Percentiles rank a stretch among this genome's conserved stretches.
Conservation (phyloP, 2,797 vertebrate genomes). For the Propithecus perrieri region DNA sequence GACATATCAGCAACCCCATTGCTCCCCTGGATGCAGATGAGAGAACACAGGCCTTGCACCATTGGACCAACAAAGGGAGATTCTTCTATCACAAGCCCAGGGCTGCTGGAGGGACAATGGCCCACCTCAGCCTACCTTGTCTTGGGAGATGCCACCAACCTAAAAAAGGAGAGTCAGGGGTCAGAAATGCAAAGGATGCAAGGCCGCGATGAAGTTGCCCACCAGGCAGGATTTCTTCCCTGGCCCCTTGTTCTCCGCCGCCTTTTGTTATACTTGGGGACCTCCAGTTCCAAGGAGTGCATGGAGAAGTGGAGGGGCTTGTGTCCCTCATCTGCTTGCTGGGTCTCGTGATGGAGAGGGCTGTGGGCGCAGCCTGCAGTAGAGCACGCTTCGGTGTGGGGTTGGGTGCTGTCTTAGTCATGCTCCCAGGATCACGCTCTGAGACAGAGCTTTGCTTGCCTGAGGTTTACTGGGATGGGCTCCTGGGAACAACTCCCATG, state of each 20-base stretch:
- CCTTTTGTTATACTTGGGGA: background rate
- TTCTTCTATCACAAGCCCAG: background rate
- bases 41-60: background rate
- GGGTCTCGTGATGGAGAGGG: background rate
- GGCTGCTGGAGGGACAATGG: background rate
- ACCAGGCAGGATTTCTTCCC: background rate
- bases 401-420: background rate
- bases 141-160: background rate
- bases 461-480: background rate
- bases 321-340: too few relatives aligned
- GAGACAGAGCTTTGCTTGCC: background rate
- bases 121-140: too few relatives aligned
- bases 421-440: background rate
- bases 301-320: background rate
- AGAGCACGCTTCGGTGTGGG: background rate
- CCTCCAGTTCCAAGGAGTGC: background rate
- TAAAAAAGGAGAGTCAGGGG: background rate
- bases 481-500: background rate
- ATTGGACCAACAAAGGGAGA: background rate
- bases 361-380: rapidly evolving
- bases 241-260: rapidly evolving
- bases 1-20: background rate
- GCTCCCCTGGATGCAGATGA: background rate
- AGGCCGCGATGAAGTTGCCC: background rate
- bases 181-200: background rate